Evolutionary conservation across 2,888 invertebrate species (phyloP).

Genomic region (Hypselothyrea guttata): DNA sequence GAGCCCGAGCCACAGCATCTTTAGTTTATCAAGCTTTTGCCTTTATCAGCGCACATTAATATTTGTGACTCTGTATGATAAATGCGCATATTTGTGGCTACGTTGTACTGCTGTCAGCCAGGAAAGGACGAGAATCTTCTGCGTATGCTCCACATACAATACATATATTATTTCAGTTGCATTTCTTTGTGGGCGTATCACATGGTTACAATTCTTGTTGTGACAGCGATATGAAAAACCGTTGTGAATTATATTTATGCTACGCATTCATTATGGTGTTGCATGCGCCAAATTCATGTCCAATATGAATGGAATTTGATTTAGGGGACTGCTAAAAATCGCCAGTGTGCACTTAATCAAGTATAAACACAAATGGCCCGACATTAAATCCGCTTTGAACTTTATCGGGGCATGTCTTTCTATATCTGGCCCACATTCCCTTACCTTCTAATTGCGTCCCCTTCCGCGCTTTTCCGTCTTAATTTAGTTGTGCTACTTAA

Average conservation of each 20-base stretch:
- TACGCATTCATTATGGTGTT: conserved; percentile 39
- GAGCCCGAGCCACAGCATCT: conserved; percentile 16
- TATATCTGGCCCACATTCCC: conserved; percentile 6
- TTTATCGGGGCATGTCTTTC: conserved; percentile 34
- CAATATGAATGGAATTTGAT: conserved; percentile 11
- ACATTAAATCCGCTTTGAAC: conserved; percentile 46
- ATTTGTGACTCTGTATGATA: conserved; percentile 31
- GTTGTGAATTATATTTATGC: conserved; percentile 37
- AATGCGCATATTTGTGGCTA: conserved; percentile 31
- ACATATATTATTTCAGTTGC: conserved; percentile 30
- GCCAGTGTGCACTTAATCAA: conserved; percentile 11
- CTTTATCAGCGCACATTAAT: conserved; percentile 48
- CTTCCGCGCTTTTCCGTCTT: conserved; percentile 50
- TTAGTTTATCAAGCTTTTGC: conserved; percentile 36
- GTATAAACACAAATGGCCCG: conserved; percentile 22
- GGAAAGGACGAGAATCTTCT: conserved; percentile 26
- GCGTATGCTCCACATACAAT: conserved; percentile 32
- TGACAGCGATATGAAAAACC: conserved; percentile 7
- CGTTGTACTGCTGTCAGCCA: conserved; percentile 11
- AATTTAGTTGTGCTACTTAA: conserved; percentile 74
- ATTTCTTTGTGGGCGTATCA: conserved; percentile 27
- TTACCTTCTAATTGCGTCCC: conserved; percentile 48
- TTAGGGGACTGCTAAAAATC: conserved; percentile 1
- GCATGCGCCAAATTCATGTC: conserved; percentile 11
- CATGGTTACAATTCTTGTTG: conserved; percentile 23